Base-by-base conservation (phyloP, 2,888 invertebrate genomes). In the Cheilosia pagana region DNA sequence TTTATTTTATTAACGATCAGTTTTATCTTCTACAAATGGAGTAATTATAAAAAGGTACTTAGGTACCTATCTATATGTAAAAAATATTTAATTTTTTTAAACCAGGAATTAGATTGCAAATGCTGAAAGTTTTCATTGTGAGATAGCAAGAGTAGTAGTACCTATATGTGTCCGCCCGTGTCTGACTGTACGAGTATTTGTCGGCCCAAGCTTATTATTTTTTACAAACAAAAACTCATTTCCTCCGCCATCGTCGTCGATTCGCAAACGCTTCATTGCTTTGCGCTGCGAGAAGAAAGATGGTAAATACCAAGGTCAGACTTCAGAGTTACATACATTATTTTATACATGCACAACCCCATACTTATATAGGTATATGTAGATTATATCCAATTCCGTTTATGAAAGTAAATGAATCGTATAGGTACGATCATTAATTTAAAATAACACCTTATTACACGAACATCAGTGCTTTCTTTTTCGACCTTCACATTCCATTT, bases 401-500 rank as follows among this genome's bases (percentile, higher is more conserved):
- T 52, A 70, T 43, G 60, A 77, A 77, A 77, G 77, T 77, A 70
- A 77, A 59, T 39, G 59, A 52, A 25, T 59, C 59, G 12, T 41
- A 23, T 45, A n/a, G n/a, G n/a, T n/a, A 41, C 52, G 52, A 62
- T 41, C 74, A 53, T 67, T 48, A 28, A 72, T 25, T 55, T 60
- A 39, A 78, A 59, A 31, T 39, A 79, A 67, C 23, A 67, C 60
- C 41, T 35, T 57, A 3, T 12, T 41, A 55, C n/a, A 45, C 35
- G 60, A 39, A 60, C 62, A 59, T 35, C 68, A 57, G 63, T 63
- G 65, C 41, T 81, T 81, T 83, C 72, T 74, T 78, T 82, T 68
- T 74, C 62, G 72, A 78, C 83, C 83, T 83, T 83, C 83, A 68
- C 72, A 83, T 83, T 83, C 72, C 78, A 78, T 43, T 78, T 19